Percentiles rank a stretch among this genome's conserved stretches.
These are phyloP conservation scores for Baronia brevicornis DNA, from an alignment of 2,888 invertebrate genomes.

Conservation along the genomic window DNA sequence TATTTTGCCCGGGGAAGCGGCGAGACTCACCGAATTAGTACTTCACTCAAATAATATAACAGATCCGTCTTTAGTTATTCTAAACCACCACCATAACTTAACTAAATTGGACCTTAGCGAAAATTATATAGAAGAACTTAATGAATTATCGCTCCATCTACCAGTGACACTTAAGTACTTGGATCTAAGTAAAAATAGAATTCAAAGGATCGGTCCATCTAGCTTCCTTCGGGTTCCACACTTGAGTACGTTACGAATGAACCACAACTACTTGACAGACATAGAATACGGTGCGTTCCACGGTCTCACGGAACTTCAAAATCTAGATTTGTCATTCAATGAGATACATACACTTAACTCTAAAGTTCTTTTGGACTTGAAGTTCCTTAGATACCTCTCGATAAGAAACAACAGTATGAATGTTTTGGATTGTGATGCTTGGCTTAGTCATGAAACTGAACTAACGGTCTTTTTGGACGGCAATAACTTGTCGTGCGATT, in stretches of 20 bases:
- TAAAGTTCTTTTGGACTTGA: slow-evolving; percentile 48
- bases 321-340: slow-evolving; percentile 40
- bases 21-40: slow-evolving; percentile 35
- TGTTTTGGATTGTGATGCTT: slow-evolving; percentile 39
- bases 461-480: slow-evolving; percentile 49
- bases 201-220: slow-evolving; percentile 41
- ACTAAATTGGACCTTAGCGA: slow-evolving; percentile 40
- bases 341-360: slow-evolving; percentile 42
- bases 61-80: slow-evolving; percentile 35
- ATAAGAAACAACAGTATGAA: slow-evolving; percentile 42
- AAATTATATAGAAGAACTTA: slow-evolving; percentile 40
- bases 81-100: slow-evolving; percentile 40
- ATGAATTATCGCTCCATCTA: slow-evolving; percentile 38
- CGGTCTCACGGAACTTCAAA: slow-evolving; percentile 33
- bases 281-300: slow-evolving; percentile 52
- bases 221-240: slow-evolving; percentile 36
- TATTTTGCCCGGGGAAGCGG: slow-evolving; percentile 43
- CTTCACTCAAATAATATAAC: slow-evolving; percentile 50
- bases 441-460: slow-evolving; percentile 43
- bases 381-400: slow-evolving; percentile 37
- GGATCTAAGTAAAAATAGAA: slow-evolving; percentile 46
- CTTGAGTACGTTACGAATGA: slow-evolving; percentile 42
- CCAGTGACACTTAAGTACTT: slow-evolving; percentile 36
- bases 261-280: slow-evolving; percentile 36
- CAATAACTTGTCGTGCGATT: slow-evolving; percentile 51